These are phyloP conservation scores for Hemicrepidius hirtus DNA, from an alignment of 2,888 invertebrate species.

Conservation along the genomic window DNA sequence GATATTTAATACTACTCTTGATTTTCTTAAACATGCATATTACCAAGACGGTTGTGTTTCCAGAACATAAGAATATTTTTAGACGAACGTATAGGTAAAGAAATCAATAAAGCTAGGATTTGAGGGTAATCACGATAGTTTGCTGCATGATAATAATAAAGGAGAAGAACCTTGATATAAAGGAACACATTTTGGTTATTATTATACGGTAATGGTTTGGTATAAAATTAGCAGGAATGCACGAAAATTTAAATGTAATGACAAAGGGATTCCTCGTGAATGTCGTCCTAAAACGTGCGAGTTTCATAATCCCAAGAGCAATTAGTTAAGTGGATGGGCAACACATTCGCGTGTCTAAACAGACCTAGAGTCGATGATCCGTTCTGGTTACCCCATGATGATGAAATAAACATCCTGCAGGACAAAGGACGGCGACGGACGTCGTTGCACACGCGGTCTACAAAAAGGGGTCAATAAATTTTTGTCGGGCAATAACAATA, in stretches of 20 bases:
- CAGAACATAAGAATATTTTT: too few species aligned
- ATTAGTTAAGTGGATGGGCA: slow-evolving; percentile 62
- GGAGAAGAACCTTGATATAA: not conserved
- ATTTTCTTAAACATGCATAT: too few species aligned
- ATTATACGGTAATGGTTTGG: slow-evolving; percentile 3
- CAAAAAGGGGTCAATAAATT: slow-evolving; percentile 44
- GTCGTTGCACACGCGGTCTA: slow-evolving; percentile 18
- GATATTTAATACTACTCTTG: too few species aligned
- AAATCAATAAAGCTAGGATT: too few species aligned
- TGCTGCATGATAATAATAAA: not conserved
- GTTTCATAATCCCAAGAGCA: slow-evolving; percentile 55
- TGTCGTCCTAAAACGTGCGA: slow-evolving; percentile 41
- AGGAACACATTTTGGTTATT: slow-evolving; percentile 5
- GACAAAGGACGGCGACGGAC: slow-evolving; percentile 33
- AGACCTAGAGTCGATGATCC: slow-evolving; percentile 45
- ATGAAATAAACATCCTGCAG: slow-evolving; percentile 35
- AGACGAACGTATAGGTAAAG: too few species aligned
- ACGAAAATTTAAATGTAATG: slow-evolving; percentile 36
- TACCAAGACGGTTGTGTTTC: too few species aligned
- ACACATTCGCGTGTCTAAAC: slow-evolving; percentile 58
- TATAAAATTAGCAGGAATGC: slow-evolving; percentile 13
- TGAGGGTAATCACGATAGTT: not conserved
- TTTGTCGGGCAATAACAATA: slow-evolving; percentile 39
- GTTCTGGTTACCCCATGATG: slow-evolving; percentile 13
- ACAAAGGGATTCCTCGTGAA: slow-evolving; percentile 19